Evolutionary conservation across 1,140 invertebrate genomes (phyloP).

Genomic region (Chionoecetes opilio): DNA sequence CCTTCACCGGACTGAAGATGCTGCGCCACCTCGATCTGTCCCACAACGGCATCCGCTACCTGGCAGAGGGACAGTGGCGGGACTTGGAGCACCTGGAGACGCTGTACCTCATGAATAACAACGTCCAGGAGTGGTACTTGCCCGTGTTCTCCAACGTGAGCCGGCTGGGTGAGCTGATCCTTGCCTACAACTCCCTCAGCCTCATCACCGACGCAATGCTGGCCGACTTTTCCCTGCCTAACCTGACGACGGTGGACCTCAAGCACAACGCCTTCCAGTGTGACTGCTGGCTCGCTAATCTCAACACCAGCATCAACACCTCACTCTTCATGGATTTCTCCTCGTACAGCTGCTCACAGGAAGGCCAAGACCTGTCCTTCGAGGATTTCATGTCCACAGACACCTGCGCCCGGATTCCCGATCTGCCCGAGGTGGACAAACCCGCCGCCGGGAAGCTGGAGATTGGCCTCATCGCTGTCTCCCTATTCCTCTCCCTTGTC

Average conservation of each 20-base stretch:
- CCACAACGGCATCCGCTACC: constrained; percentile 52
- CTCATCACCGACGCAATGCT: constrained; percentile 60
- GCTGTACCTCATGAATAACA: constrained; percentile 47
- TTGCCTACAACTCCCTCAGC: constrained; percentile 61
- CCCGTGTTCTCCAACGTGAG: constrained; percentile 46
- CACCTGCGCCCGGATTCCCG: background rate
- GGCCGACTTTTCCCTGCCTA: constrained; percentile 59
- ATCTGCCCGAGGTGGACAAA: too few relatives aligned
- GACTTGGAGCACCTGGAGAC: constrained; percentile 42
- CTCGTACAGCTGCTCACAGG: constrained; percentile 36
- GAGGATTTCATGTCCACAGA: background rate
- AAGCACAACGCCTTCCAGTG: constrained; percentile 58
- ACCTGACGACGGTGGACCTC: constrained; percentile 56
- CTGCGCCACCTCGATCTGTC: constrained; percentile 42
- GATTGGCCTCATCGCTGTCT: background rate
- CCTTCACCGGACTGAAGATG: constrained; percentile 7
- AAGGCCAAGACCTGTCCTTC: background rate
- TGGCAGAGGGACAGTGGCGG: constrained; percentile 42
- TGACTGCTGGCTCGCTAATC: constrained; percentile 36
- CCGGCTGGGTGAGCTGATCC: constrained; percentile 10
- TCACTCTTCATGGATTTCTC: constrained; percentile 57
- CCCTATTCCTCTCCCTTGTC: background rate
- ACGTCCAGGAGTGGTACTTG: constrained; percentile 54
- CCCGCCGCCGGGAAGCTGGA: background rate
- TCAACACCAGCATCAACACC: constrained; percentile 58